Percentiles rank a stretch among this genome's conserved stretches.
These are phyloP conservation scores for Oreocharis arfaki DNA, from an alignment of 2,113 vertebrate species.

Conservation along the genomic window DNA sequence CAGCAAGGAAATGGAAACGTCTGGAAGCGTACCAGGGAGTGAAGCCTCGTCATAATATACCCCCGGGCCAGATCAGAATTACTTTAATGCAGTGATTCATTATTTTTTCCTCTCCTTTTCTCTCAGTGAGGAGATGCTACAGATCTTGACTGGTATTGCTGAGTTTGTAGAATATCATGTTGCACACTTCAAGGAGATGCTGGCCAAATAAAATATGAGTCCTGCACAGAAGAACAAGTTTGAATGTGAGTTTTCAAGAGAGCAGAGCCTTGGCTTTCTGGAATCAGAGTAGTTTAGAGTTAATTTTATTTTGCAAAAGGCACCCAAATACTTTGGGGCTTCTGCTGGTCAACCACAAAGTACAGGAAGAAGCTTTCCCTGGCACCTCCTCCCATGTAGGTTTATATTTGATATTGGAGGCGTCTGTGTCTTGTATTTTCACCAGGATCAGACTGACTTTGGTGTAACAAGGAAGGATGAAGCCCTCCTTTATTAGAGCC, in stretches of 20 bases:
- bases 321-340: neutral
- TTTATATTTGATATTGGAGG: neutral
- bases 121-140: neutral
- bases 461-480: neutral
- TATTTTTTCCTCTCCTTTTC: neutral
- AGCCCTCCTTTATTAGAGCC: neutral
- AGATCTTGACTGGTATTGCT: neutral
- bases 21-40: slow-evolving; percentile 38
- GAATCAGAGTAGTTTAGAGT: neutral
- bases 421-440: neutral
- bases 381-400: fast-evolving
- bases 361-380: neutral
- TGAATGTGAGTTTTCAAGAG: neutral
- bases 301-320: neutral
- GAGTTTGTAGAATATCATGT: neutral
- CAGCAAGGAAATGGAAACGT: slow-evolving; percentile 49
- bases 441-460: neutral
- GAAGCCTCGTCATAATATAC: slow-evolving; percentile 7
- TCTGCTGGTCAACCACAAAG: neutral
- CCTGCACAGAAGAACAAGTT: neutral
- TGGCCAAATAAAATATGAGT: neutral
- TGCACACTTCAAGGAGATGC: neutral
- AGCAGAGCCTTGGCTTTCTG: neutral
- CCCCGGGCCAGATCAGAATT: slow-evolving; percentile 47
- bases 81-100: slow-evolving; percentile 7